Evolutionary conservation across 2,797 vertebrate genomes (phyloP).

Genomic region (Acrossocheilus fasciatus): DNA sequence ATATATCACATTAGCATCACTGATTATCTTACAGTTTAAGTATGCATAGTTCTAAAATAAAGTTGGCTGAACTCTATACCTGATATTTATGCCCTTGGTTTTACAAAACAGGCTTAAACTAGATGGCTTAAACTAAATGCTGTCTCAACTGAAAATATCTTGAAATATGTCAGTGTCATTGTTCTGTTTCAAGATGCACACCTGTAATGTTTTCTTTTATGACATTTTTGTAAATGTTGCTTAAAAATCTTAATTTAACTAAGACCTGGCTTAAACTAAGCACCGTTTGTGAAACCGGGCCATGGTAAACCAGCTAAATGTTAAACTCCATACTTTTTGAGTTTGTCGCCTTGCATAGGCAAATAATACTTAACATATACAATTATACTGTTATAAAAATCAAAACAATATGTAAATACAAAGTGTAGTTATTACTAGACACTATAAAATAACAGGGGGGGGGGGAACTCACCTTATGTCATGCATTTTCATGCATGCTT

Average conservation of each 20-base stretch:
- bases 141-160: not conserved
- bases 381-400: not conserved
- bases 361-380: not conserved
- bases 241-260: not conserved
- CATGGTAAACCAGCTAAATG: not conserved
- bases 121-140: no score
- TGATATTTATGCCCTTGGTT: no score
- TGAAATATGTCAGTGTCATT: not conserved
- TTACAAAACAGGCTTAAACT: not conserved
- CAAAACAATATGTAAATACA: not conserved
- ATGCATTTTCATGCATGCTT: not conserved
- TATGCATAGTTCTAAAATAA: not conserved
- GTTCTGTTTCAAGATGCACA: not conserved
- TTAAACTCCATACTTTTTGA: not conserved
- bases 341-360: not conserved
- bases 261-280: not conserved
- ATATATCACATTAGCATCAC: not conserved
- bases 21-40: not conserved
- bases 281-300: no score
- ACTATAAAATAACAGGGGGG: not conserved
- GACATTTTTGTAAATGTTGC: not conserved
- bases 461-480: not conserved
- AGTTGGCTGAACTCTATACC: not conserved
- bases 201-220: not conserved
- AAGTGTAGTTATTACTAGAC: not conserved